Evolutionary conservation across 2,797 vertebrate species (phyloP), one percentile per base, ranked within the genome.

Genomic region (Rhinophrynus dorsalis): DNA sequence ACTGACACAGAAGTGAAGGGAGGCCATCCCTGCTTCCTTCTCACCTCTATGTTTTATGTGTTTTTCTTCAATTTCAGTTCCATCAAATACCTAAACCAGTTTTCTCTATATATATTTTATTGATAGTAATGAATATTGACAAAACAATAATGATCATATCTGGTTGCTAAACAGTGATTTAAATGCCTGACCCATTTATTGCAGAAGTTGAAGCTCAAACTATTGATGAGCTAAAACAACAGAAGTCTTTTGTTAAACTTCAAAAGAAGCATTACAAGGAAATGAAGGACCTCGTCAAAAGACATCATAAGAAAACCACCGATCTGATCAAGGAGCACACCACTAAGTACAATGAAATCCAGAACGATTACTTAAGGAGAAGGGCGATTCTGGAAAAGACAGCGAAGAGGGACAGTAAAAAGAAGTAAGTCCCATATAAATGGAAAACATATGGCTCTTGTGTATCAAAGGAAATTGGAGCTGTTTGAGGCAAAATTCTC

Each of bases 241-340:
- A 96, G 80, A 99, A 99, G 66, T 85, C 91, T 0, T 97, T 98
- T 50, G 93, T 98, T 21, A 92, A 95, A 10, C 95, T 98, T 76
- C 96, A 98, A 74, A 94, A 94, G 81, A 97, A 94, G 61, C 96
- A 99, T 84, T 98, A 99, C 88, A 99, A 99, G 78, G 97, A 99
- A 82, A 94, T 98, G 92, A 98, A 98, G 85, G 97, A 99, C 74
- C 88, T 98, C 74, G 92, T 96, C 4, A 93, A 94, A 75, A 95
- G 90, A 66, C 97, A 99, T 75, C 95, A 99, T 84, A 95, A 96
- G 86, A 97, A 95, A 85, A 97, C 95, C 64, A 93, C 90, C 0
- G 96, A 98, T 81, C 86, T 99, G 60, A 97, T 99, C 79, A 98
- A 96, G 79, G 96, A 99, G 74, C 96, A 99, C 81, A 95, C 92